Evolutionary conservation across 2,113 vertebrate genomes (phyloP), one percentile per base, ranked within the genome.

Genomic region (Pampusana beccarii): DNA sequence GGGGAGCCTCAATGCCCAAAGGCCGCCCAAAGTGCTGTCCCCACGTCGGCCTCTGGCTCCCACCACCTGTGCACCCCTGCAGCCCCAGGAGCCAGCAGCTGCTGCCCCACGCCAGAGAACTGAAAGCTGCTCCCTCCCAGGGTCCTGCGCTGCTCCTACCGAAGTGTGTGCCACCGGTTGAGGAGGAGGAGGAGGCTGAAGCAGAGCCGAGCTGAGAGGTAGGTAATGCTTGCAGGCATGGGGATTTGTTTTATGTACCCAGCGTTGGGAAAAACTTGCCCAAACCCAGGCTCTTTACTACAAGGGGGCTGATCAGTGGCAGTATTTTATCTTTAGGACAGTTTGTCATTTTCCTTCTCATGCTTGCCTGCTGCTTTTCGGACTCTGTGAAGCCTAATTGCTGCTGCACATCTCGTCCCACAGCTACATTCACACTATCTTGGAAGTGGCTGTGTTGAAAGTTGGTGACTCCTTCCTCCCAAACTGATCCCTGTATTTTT

Each of bases 161-260:
- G 28, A 36, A 82, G 54, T 0, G 0, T 4, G 0, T 3, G 0
- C 78, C 1, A 8, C 42, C 1, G 0, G 34, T 24, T 0, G 2
- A 69, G 70, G 85, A 95, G 80, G 66, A 93, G 79, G n/a, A 90
- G 33, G 67, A 83, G 38, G 3, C 72, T 71, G 80, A 74, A 64
- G 69, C 75, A 80, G 58, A 78, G 24, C 24, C 0, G 7, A 56
- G 23, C 44, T 42, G 33, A 24, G 53, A 93, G 96, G 96, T 92
- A 92, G 48, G 96, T 93, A 81, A 26, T 31, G 38, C 58, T 62
- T 1, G 1, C 26, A 58, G 56, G 71, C 8, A 8, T 24, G 33
- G 65, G 10, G 54, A 80, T 82, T 86, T 29, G 12, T 40, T 94
- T 94, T 40, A 85, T 9, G n/a, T 57, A 14, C 3, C 13, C 16